Conservation (phyloP, 2,888 invertebrate genomes). For the Caenorhabditis macrosperma region DNA sequence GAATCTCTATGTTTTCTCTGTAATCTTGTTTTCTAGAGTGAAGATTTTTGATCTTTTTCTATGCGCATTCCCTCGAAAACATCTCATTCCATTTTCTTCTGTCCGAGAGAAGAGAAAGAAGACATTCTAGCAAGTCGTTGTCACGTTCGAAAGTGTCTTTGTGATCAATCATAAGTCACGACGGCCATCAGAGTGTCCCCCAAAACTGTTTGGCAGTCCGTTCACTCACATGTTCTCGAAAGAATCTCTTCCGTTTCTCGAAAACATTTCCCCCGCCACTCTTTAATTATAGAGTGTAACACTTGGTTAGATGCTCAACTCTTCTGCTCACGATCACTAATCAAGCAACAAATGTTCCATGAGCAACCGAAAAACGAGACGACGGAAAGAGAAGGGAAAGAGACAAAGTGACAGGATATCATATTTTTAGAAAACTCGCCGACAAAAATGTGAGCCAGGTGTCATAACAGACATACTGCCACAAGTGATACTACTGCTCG, state of each 20-base stretch:
- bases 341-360: conserved; percentile 37
- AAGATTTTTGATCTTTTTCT: too few relatives aligned
- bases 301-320: conserved; percentile 3
- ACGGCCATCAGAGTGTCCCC: conserved; percentile 19
- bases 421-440: conserved; percentile 48
- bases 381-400: not conserved
- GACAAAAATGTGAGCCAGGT: conserved; percentile 40
- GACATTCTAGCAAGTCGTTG: too few relatives aligned
- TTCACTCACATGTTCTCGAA: conserved; percentile 25
- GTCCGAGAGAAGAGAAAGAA: not conserved
- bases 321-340: conserved; percentile 29
- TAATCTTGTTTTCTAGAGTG: too few relatives aligned
- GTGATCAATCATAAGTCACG: conserved; percentile 48
- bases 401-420: conserved; percentile 33
- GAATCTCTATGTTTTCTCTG: too few relatives aligned
- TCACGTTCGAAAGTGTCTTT: conserved; percentile 24
- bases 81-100: not conserved
- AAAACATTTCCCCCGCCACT: conserved; percentile 25
- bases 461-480: conserved; percentile 38
- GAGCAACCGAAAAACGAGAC: not conserved
- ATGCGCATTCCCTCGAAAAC: too few relatives aligned
- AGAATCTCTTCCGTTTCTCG: conserved; percentile 29
- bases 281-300: conserved; percentile 29
- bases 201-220: conserved; percentile 13
- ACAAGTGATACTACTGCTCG: conserved; percentile 6